Percentiles rank a stretch among this genome's conserved stretches.
Conservation (phyloP, 2,113 vertebrate genomes). For the Pantherophis guttatus region DNA sequence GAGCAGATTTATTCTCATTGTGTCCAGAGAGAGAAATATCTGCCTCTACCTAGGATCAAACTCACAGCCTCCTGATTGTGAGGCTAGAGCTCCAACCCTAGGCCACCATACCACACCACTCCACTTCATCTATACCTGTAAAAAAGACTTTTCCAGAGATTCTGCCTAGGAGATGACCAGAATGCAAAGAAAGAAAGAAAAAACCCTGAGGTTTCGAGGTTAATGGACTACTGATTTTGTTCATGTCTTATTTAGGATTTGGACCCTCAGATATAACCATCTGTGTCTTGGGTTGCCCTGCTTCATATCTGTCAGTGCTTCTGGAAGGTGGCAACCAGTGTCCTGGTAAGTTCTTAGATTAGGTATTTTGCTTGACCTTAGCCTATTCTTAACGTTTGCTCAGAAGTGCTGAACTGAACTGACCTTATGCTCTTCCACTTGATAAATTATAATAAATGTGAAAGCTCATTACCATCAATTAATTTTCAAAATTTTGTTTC, state of each 20-base stretch:
- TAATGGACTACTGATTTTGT: not conserved
- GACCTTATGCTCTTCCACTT: not conserved
- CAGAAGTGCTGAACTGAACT: not conserved
- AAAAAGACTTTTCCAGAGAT: not conserved
- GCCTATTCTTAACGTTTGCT: not conserved
- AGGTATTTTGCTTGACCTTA: not conserved
- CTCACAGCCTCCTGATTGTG: too few species aligned
- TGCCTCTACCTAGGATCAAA: too few species aligned
- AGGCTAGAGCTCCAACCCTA: too few species aligned
- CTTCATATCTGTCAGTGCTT: slow-evolving; percentile 68
- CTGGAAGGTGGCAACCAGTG: slow-evolving; percentile 70
- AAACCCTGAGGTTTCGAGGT: not conserved
- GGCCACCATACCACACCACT: too few species aligned
- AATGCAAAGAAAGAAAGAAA: not conserved
- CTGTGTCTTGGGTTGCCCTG: slow-evolving; percentile 70
- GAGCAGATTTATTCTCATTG: too few species aligned
- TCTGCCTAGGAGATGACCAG: not conserved
- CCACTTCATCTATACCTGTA: not conserved
- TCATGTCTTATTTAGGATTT: slow-evolving; percentile 44
- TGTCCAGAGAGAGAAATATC: too few species aligned
- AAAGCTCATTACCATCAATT: not conserved
- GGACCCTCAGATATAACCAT: slow-evolving; percentile 63
- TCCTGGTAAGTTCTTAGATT: slow-evolving; percentile 62
- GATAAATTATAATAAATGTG: not conserved
- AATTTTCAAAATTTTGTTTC: not conserved